Base-by-base conservation (phyloP, 92 coral and sea anemone genomes). In the Phenganax subtilis region DNA sequence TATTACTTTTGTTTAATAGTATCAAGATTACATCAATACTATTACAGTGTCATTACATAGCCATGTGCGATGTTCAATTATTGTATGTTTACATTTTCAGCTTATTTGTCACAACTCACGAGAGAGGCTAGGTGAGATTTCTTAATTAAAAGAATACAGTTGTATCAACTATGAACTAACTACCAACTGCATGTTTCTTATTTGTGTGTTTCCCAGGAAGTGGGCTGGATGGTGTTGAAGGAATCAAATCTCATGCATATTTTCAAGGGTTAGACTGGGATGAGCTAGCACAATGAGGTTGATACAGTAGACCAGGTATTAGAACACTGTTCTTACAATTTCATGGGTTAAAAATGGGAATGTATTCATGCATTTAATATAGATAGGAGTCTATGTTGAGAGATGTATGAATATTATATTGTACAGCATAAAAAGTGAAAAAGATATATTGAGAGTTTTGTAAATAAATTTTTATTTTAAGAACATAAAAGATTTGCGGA, bases 161-260 rank as follows among this genome's bases (percentile, higher is more conserved):
- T 37, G 47, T 37, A 37, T 37, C 47, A 37, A 37, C 3, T 37
- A 37, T 37, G 47, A 37, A 5, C 47, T 1, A 37, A 37, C 47
- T 37, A 37, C 47, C 47, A 37, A 37, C 47, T 5, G 5, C 47
- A 5, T 37, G 15, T 12, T 51, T 10, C 20, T 57, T 52, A 12
- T 62, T 54, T 15, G 30, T 31, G 9, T 79, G 70, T 10, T 17
- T 75, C 25, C 15, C 80, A 94, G 98, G 98, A 58, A 87, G 91
- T 70, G 98, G 97, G 20, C 89, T 92, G 52, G 88, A 88, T 62
- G 97, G 98, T 27, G 88, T 92, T 57, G 98, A 94, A 58, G 93
- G 92, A 31, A 91, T 94, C 88, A 92, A 92, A 69, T 87, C 98
- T 37, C 98, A 94, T 81, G 92, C 97, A 14, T 94, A 85, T 77